phyloP scores from a whole-genome alignment of 2,113 vertebrate species.

The Zosterops japonicus region DNA sequence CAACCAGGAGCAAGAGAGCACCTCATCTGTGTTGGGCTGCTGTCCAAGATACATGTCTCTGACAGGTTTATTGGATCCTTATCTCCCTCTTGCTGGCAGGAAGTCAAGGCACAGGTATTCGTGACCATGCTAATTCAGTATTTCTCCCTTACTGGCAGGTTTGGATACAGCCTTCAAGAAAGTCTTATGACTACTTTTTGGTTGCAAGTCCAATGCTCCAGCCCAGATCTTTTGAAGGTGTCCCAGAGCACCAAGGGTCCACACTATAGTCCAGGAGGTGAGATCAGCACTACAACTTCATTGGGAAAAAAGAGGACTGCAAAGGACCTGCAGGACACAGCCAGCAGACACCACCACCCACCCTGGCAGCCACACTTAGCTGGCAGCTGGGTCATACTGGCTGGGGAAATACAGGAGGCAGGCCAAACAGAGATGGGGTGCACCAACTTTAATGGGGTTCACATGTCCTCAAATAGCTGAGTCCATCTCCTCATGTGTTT shows the following conservation, averaged over 20 bases:
- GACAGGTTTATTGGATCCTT: neutral
- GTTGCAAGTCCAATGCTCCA: neutral
- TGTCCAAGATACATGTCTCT: neutral
- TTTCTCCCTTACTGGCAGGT: neutral
- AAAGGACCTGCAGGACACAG: neutral
- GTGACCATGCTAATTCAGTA: neutral
- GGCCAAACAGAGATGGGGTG: neutral
- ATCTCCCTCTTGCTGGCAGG: neutral
- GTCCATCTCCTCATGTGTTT: neutral
- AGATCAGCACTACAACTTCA: neutral
- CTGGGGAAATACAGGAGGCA: neutral
- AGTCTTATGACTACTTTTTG: neutral
- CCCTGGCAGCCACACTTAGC: neutral
- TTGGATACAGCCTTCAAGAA: neutral
- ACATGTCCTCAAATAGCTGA: neutral
- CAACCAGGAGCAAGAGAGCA: neutral
- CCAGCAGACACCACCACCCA: neutral
- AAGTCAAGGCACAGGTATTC: neutral
- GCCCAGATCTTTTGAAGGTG: neutral
- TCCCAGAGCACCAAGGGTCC: neutral
- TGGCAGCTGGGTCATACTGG: neutral
- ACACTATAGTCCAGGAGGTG: fast-evolving
- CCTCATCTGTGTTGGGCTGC: neutral
- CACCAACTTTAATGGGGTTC: neutral
- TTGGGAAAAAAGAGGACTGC: neutral